These are phyloP conservation scores for Mesoligia furuncula DNA, from an alignment of 2,888 invertebrate genomes.

Conservation along the genomic window DNA sequence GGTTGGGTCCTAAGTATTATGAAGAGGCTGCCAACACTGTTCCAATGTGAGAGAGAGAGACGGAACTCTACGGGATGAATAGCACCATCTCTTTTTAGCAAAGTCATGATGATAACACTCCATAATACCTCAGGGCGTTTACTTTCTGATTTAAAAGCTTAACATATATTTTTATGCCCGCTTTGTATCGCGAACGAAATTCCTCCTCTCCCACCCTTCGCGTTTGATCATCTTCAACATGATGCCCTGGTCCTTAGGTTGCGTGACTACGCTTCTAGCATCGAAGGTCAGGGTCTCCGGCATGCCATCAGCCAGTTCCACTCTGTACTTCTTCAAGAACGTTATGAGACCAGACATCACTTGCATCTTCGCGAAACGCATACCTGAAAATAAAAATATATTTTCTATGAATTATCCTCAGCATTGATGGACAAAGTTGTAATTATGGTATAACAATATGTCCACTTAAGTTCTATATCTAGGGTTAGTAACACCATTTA, in stretches of 20 bases:
- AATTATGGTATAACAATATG: too few relatives aligned
- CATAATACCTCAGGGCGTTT: not conserved
- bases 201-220: slow-evolving; percentile 57
- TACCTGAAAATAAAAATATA: slow-evolving; percentile 8
- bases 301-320: slow-evolving; percentile 68
- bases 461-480: too few relatives aligned
- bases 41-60: too few relatives aligned
- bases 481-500: too few relatives aligned
- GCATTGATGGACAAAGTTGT: not conserved
- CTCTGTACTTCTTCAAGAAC: slow-evolving; percentile 69
- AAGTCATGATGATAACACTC: not conserved
- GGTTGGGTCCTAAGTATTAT: not conserved
- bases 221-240: slow-evolving; percentile 55
- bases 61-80: not conserved
- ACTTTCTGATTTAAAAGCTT: not conserved
- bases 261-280: slow-evolving; percentile 33
- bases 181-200: slow-evolving; percentile 8
- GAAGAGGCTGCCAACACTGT: not conserved
- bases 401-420: too few relatives aligned
- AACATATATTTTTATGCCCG: not conserved
- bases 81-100: too few relatives aligned
- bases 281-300: slow-evolving; percentile 49
- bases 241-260: slow-evolving; percentile 46
- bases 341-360: slow-evolving; percentile 71
- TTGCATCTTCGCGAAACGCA: slow-evolving; percentile 68